Evolutionary conservation across 2,113 vertebrate genomes (phyloP), one percentile per base, ranked within the genome.

Genomic region (Pangasianodon gigas): DNA sequence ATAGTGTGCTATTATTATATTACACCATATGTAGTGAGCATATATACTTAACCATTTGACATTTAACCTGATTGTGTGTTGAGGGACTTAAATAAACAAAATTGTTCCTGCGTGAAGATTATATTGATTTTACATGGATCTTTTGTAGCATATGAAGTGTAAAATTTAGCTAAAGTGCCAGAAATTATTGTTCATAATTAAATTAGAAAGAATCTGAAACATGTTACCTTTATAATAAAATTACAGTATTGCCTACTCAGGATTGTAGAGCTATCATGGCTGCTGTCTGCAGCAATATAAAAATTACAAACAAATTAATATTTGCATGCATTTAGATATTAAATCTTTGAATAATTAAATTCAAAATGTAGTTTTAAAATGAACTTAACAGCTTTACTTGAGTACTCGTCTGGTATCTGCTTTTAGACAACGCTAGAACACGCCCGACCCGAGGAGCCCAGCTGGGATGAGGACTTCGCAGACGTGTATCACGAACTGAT

Each of bases 391-490:
- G 44, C 41, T 11, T 21, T 44, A 48, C n/a, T 37, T 77, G 16
- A 58, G 24, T 83, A 14, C 41, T 26, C 1, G 48, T 32, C 10
- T 29, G 46, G 32, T 86, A 48, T 87, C 91, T 92, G 92, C 74
- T 44, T 83, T 41, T 91, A 99, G 98, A 97, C 97, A 1, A 98
- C 95, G 0, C 93, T 99, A 89, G 98, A 98, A 87, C 96, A 99
- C 4, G 97, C 98, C 5, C 96, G 96, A 11, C 98, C 98, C 0
- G 98, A 99, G 92, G 98, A 99, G 89, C 95, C 97, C 79, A 98
- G 96, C 93, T 98, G 98, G 98, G 98, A 99, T 89, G 98, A 99
- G 95, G 98, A 99, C 92, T 99, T 99, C 95, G 98, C 98, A 0
- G 97, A 97, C 75, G 98, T 99, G 79, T 99, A 99, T 94, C 98